Evolutionary conservation across 2,888 invertebrate genomes (phyloP), one percentile per base, ranked within the genome.

Genomic region (Mythimna ferrago): DNA sequence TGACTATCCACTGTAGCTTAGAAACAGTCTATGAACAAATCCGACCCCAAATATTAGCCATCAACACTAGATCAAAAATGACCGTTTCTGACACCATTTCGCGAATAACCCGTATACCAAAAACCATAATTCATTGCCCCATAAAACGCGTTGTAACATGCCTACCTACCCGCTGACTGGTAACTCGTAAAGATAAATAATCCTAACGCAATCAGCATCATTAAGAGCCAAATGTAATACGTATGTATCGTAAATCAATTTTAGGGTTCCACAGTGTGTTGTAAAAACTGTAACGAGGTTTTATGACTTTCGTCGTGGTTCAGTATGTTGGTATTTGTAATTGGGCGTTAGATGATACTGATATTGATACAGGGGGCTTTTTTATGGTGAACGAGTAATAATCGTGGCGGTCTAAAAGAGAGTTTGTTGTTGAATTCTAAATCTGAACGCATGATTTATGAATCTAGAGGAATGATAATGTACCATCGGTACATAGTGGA

Each of bases 281-380:
- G 83, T 85, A 85, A 85, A 85, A 85, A 75, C 58, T 85, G 75
- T 83, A 81, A 85, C 71, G 73, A 81, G 75, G 74, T 85, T 83
- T 85, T 85, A 85, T 82, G 71, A 67, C 81, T 74, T 80, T 81
- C 65, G 56, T 74, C 70, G 75, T 65, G 80, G 85, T 85, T 81
- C 81, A 67, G 81, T 76, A 72, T 85, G 76, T 78, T 71, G 69
- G 64, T 67, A 65, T 67, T 74, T 78, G 78, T 81, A 81, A 81
- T 80, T 81, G 81, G 64, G 60, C 57, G 68, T 67, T 73, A 73
- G 78, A 73, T 81, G 73, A 64, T 65, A 65, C 67, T 54, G 75
- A 74, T 66, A 78, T 61, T 73, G 61, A 65, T 56, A 48, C 48
- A 51, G 69, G 65, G 69, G 61, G 7, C 2, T 66, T 56, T 48